These are phyloP conservation scores for Prochilodus magdalenae DNA, from an alignment of 2,113 vertebrate genomes.

Conservation along the genomic window DNA sequence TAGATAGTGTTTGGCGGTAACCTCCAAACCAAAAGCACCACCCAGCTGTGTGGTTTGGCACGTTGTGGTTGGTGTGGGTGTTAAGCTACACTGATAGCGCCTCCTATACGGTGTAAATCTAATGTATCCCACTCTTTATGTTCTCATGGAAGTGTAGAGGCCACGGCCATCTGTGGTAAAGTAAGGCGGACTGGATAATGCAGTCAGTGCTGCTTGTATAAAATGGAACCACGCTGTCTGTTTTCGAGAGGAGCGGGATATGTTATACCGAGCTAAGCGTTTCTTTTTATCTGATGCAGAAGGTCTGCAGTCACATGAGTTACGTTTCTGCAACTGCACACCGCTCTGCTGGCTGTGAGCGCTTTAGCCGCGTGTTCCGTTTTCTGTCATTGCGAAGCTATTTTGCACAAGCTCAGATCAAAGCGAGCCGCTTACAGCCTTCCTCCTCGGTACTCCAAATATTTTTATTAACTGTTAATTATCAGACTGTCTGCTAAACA, in stretches of 20 bases:
- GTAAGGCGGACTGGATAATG: background rate
- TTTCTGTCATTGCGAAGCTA: background rate
- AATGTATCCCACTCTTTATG: no score
- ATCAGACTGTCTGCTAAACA: conserved; percentile 16
- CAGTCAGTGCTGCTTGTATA: background rate
- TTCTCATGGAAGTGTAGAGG: background rate
- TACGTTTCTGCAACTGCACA: background rate
- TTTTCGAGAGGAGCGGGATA: background rate
- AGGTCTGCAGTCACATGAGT: background rate
- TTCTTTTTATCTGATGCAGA: background rate
- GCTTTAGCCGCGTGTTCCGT: background rate
- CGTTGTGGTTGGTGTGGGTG: background rate
- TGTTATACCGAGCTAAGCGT: background rate
- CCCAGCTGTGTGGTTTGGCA: background rate
- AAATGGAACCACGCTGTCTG: background rate
- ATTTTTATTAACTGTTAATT: conserved; percentile 38
- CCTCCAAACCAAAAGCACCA: background rate
- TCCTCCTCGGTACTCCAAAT: background rate
- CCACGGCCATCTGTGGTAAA: background rate
- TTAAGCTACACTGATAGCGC: background rate
- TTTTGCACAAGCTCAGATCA: background rate
- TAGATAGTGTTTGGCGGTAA: no score
- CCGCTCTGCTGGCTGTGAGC: background rate
- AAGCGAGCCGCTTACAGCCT: conserved; percentile 1
- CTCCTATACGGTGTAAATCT: background rate